Conservation (phyloP, 2,797 vertebrate genomes). For the Manis javanica region DNA sequence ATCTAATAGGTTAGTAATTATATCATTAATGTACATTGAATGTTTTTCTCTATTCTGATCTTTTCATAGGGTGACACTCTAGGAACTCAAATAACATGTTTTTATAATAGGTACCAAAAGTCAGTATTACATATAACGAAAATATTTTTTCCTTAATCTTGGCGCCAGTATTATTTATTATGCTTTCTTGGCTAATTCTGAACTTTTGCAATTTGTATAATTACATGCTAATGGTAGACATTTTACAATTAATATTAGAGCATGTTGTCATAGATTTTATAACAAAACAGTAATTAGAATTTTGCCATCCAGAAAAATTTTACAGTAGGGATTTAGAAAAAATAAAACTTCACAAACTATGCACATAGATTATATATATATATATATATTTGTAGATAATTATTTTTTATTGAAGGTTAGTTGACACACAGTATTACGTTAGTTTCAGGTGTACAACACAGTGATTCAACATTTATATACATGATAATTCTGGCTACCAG, state of each 20-base stretch:
- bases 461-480: too few species aligned
- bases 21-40: neutral
- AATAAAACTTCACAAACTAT: neutral
- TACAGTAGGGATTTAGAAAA: neutral
- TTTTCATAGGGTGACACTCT: neutral
- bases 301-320: neutral
- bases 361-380: too few species aligned
- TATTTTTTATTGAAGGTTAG: too few species aligned
- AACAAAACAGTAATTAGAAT: neutral
- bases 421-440: too few species aligned
- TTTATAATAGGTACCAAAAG: neutral
- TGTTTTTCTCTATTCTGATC: neutral
- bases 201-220: neutral
- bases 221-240: neutral
- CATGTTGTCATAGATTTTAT: neutral
- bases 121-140: neutral
- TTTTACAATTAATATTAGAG: neutral
- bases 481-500: too few species aligned
- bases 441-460: too few species aligned
- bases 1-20: neutral
- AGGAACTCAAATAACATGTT: neutral
- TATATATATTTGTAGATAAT: too few species aligned
- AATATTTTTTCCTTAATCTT: neutral
- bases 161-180: neutral
- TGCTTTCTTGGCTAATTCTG: neutral